Base-by-base conservation (phyloP, 1,140 invertebrate genomes). In the Zaprionus inermis region DNA sequence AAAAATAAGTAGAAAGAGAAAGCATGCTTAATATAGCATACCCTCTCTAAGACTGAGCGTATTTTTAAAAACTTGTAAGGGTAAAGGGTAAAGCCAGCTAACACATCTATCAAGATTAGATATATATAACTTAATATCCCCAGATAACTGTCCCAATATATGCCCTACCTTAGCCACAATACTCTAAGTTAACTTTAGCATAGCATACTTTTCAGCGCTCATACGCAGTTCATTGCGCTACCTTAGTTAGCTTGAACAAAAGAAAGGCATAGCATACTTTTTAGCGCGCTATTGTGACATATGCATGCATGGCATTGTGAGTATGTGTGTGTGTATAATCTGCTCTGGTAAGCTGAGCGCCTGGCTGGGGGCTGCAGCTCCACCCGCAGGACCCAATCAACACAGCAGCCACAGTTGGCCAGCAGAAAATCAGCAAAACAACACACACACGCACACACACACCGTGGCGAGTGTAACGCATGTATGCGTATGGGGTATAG, bases 361-460 rank as follows among this genome's bases (percentile, higher is more conserved):
- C 20, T 41, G 30, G 5, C 12, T 20, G 5, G 18, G 22, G 22
- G 1, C 22, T 18, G 3, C 44, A 46, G 18, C 44, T 20, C 18
- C 22, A 16, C 30, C 36, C 65, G 60, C 36, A 46, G 57, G 16
- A 73, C 49, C 65, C 65, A 73, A 69, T 73, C 71, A 68, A 18
- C 18, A 56, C 16, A 54, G 56, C 66, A 63, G 60, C 65, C 30
- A 28, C 20, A 38, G 38, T 41, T 64, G 73, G 44, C 60, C 46
- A 61, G 55, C 65, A 60, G 49, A 36, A 74, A 72, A 72, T 67
- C 69, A 59, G 59, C 30, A 75, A 59, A 66, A 65, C 54, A 65
- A 63, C 66, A 60, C 32, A 69, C 58, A 64, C 22, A 44, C 24
- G 24, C 54, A 34, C 28, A 63, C 18, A 56, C 12, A 41, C 4